Percentiles rank a stretch among this genome's conserved stretches.
These are phyloP conservation scores for Sciaenops ocellatus DNA, from an alignment of 2,797 vertebrate species.

Conservation along the genomic window DNA sequence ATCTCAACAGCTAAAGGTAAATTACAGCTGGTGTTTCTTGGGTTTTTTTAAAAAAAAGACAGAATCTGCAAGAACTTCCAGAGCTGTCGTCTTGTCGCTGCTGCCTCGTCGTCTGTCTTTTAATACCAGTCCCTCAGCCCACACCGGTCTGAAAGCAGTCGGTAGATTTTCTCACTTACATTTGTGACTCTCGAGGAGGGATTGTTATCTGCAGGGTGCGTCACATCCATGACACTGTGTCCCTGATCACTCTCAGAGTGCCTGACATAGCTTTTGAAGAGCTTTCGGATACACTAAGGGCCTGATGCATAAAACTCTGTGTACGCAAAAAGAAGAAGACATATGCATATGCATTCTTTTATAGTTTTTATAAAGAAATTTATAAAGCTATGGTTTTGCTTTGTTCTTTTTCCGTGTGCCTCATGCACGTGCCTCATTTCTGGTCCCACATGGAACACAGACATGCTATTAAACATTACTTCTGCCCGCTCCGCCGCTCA, in stretches of 20 bases:
- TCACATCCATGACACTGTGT: conserved; percentile 37
- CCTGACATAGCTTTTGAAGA: conserved; percentile 25
- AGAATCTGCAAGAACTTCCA: conserved; percentile 28
- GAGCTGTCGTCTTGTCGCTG: conserved; percentile 11
- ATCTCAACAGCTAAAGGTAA: conserved; percentile 43
- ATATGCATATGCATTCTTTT: background rate
- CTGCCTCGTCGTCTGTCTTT: conserved; percentile 11
- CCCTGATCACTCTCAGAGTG: conserved; percentile 38
- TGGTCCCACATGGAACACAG: background rate
- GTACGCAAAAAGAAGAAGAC: background rate
- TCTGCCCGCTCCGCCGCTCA: background rate
- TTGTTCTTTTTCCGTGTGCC: background rate
- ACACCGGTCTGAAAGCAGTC: conserved; percentile 9
- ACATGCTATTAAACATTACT: background rate
- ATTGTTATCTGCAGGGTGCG: conserved; percentile 40
- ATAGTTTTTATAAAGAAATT: background rate
- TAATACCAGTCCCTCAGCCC: conserved; percentile 13
- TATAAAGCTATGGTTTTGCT: background rate
- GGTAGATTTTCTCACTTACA: conserved; percentile 4
- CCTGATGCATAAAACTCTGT: background rate
- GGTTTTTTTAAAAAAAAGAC: conserved; percentile 16
- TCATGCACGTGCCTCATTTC: background rate
- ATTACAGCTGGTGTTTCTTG: conserved; percentile 47
- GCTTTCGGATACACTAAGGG: conserved; percentile 16
- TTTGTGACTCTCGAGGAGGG: conserved; percentile 30